phyloP scores from a whole-genome alignment of 2,888 invertebrate genomes.

The Harmothoe impar region DNA sequence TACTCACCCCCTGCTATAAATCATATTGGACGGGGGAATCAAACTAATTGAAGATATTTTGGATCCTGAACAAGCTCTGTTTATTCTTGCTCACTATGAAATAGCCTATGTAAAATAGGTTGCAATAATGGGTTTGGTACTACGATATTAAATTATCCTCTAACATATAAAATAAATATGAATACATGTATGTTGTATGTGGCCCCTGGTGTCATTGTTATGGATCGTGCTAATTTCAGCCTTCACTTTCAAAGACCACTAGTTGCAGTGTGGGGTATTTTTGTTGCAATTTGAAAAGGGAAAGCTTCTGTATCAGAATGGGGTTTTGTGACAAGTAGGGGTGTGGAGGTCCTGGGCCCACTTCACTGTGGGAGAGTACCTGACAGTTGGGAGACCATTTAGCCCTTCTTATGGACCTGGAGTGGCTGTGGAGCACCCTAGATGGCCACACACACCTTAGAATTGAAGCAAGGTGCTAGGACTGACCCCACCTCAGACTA shows the following conservation, averaged over 20 bases:
- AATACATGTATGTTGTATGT: not conserved
- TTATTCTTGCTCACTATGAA: too few species aligned
- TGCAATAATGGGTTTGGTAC: too few species aligned
- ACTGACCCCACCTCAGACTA: not conserved
- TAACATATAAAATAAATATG: too few species aligned
- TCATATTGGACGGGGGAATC: too few species aligned
- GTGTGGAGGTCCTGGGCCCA: constrained; percentile 21
- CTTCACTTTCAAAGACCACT: not conserved
- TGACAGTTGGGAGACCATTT: constrained; percentile 49
- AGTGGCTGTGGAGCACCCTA: constrained; percentile 4
- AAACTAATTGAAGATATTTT: too few species aligned
- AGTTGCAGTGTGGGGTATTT: constrained; percentile 9
- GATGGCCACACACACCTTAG: not conserved
- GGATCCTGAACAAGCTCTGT: too few species aligned
- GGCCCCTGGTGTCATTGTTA: constrained; percentile 34
- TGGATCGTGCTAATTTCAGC: constrained; percentile 3
- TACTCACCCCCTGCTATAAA: too few species aligned
- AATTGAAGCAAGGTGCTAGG: not conserved
- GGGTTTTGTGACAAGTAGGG: constrained; percentile 54
- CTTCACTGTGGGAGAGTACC: constrained; percentile 10
- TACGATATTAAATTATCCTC: too few species aligned
- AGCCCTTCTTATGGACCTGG: constrained; percentile 2
- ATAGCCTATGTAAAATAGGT: too few species aligned
- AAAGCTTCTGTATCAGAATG: constrained; percentile 36
- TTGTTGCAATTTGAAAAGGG: constrained; percentile 34